phyloP scores from a whole-genome alignment of 2,797 vertebrate genomes.

The Lutjanus campechanus region DNA sequence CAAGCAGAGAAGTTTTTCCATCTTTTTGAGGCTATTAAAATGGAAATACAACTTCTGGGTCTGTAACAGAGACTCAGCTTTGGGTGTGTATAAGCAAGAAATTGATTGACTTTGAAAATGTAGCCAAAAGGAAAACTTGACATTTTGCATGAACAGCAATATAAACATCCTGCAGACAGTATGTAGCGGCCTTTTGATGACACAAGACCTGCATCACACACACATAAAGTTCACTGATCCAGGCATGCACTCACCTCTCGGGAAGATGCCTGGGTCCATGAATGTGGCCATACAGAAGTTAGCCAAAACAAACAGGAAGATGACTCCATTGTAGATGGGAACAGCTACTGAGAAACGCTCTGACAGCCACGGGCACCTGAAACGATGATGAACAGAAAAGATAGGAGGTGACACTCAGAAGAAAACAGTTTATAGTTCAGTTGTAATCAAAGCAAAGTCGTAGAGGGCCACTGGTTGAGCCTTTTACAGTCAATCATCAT shows the following conservation, averaged over 20 bases:
- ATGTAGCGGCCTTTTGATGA: not conserved
- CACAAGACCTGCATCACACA: not conserved
- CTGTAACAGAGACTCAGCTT: not conserved
- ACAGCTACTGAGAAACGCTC: conserved; percentile 91
- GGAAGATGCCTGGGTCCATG: conserved; percentile 99
- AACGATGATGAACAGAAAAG: not conserved
- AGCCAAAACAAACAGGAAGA: conserved; percentile 97
- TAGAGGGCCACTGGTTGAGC: not conserved
- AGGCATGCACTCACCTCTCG: conserved; percentile 87
- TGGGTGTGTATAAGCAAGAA: not conserved
- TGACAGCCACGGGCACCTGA: conserved; percentile 95
- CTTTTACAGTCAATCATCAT: not conserved
- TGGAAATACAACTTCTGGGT: not conserved
- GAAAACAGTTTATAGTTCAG: not conserved
- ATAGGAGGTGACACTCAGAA: not conserved
- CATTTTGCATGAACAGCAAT: not conserved
- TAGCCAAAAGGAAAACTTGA: not conserved
- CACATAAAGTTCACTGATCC: not conserved
- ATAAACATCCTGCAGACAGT: not conserved
- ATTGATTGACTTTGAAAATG: not conserved
- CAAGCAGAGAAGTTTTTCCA: too few relatives aligned
- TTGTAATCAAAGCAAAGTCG: not conserved
- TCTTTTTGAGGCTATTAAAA: not conserved
- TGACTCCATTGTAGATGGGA: conserved; percentile 94
- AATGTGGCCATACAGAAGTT: conserved; percentile 99